Evolutionary conservation across 2,797 vertebrate genomes (phyloP).

Genomic region (Yasuhikotakia modesta): DNA sequence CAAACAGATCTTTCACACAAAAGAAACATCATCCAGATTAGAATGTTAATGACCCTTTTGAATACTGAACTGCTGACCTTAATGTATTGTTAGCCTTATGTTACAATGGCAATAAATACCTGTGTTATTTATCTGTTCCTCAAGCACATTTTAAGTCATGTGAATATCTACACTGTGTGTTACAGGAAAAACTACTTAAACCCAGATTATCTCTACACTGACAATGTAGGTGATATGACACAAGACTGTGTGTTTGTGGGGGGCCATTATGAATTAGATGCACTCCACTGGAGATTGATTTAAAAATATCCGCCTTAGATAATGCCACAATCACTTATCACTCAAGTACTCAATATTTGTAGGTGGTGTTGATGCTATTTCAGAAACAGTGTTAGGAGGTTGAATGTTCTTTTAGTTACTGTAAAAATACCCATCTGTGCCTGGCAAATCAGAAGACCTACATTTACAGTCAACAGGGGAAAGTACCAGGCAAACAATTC

Average conservation of each 20-base stretch:
- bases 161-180: slow-evolving; percentile 40
- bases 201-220: slow-evolving; percentile 6
- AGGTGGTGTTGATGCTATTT: neutral
- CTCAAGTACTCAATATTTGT: neutral
- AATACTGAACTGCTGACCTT: neutral
- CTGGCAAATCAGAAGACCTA: too few species aligned
- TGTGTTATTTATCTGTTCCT: slow-evolving; percentile 44
- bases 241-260: slow-evolving; percentile 4
- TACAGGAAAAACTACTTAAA: slow-evolving; percentile 39
- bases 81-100: neutral
- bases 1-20: too few species aligned
- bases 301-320: neutral
- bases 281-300: neutral
- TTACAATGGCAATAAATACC: neutral
- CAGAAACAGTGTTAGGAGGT: neutral
- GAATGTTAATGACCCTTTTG: neutral
- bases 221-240: neutral
- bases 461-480: neutral
- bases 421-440: neutral
- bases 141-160: slow-evolving; percentile 51
- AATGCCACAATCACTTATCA: neutral
- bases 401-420: neutral
- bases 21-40: neutral
- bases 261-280: neutral
- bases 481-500: neutral